Conservation (phyloP, 2,888 invertebrate species). For the Gymnosoma rotundatum region DNA sequence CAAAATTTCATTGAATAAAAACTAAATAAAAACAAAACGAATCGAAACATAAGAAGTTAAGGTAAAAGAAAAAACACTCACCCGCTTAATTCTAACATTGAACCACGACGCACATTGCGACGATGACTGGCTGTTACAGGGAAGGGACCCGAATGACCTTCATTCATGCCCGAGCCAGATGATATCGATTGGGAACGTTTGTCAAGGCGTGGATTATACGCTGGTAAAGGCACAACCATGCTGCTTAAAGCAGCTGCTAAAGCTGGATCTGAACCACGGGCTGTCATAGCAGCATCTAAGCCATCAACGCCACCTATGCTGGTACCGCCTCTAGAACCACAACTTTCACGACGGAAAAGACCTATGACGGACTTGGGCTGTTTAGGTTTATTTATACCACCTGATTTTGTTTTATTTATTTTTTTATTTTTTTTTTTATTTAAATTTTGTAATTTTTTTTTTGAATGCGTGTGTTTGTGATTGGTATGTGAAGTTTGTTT, state of each 20-base stretch:
- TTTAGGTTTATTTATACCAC: conserved; percentile 94
- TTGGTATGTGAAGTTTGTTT: not conserved
- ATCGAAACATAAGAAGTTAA: not conserved
- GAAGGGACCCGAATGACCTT: conserved; percentile 85
- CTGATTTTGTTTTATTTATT: conserved; percentile 80
- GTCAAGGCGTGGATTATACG: conserved; percentile 79
- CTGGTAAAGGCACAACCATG: conserved; percentile 81
- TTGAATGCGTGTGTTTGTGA: conserved; percentile 25
- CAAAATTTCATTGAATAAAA: conserved; percentile 13
- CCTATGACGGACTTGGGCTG: conserved; percentile 94
- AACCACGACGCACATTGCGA: conserved; percentile 88
- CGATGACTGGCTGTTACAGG: conserved; percentile 87
- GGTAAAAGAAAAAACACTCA: conserved; percentile 81
- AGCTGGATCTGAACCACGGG: conserved; percentile 84
- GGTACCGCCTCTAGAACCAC: conserved; percentile 86
- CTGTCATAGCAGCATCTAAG: conserved; percentile 80
- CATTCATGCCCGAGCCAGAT: conserved; percentile 73
- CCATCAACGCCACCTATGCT: conserved; percentile 82
- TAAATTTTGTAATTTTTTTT: conserved; percentile 39
- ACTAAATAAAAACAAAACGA: conserved; percentile 26
- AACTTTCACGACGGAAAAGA: conserved; percentile 92
- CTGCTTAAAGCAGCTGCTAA: conserved; percentile 80
- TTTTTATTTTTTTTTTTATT: conserved; percentile 56
- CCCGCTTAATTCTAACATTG: conserved; percentile 92
- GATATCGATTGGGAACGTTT: conserved; percentile 79